Base-by-base conservation (phyloP, 2,797 vertebrate genomes). In the Ciconia nigra region DNA sequence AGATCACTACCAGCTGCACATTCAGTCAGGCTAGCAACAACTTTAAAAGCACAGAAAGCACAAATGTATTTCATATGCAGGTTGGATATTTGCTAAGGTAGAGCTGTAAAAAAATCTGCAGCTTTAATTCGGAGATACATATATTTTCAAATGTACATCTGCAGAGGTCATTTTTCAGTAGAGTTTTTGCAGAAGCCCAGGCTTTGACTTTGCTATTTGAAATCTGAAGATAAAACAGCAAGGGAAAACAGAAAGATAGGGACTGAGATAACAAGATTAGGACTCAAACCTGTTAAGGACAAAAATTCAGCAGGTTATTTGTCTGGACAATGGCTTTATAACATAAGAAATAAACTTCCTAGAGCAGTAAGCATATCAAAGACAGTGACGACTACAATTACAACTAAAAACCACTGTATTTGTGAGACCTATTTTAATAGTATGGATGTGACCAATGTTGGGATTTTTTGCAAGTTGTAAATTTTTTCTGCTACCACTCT, bases 1-100 rank as follows among this genome's bases (percentile, higher is more conserved):
- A 94, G 89, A 90, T 94, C 62, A 35, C 66, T 93, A 55, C 44
- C 96, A 96, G 85, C 92, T 96, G 85, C 93, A 89, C 42, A 55
- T 69, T 80, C 73, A 91, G 52, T 79, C 46, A 70, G 26, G 16
- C 61, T 92, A 89, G 83, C 49, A 92, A 61, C 54, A 85, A 70
- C 54, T 96, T 83, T 65, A 70, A 87, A 90, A 95, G 8, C 41
- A 72, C 19, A 78, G 52, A 88, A 89, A 87, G 17, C 51, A 89
- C 31, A 62, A 71, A 47, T 9, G 3, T 25, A 51, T 90, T 92
- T 95, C 69, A 65, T 61, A 44, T 5, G 3, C 37, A 51, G 62
- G 55, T 73, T 11, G 10, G 58, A 65, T 65, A 80, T 95, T 95
- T 90, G 26, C 51, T 90, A 65, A 89, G 13, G 78, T 71, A 78